phyloP scores from a whole-genome alignment of 1,140 invertebrate species.

The Saccostrea echinata region DNA sequence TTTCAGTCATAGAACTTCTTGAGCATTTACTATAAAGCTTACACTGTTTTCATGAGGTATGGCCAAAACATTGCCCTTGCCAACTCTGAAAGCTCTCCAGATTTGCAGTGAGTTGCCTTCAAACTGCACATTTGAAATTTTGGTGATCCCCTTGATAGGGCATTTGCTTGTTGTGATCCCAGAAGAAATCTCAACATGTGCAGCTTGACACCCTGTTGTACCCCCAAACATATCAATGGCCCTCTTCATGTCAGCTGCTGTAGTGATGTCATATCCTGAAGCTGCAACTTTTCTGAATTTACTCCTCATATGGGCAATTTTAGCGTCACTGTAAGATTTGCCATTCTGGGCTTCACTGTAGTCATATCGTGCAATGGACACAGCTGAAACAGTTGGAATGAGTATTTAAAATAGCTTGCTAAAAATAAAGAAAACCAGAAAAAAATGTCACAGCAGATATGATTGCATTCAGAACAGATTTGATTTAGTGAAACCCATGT shows the following conservation, averaged over 20 bases:
- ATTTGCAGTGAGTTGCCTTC: neutral
- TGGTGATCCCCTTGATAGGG: no score
- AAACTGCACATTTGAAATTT: slow-evolving; percentile 39
- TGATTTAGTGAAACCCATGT: no score
- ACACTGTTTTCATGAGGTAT: neutral
- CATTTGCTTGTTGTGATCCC: neutral
- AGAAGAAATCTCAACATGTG: neutral
- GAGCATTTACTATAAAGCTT: neutral
- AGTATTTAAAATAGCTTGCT: no score
- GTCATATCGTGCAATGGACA: slow-evolving; percentile 38
- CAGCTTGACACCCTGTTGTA: slow-evolving; percentile 27
- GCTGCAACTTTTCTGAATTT: no score
- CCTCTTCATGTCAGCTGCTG: no score
- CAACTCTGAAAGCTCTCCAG: slow-evolving; percentile 23
- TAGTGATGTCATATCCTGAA: no score
- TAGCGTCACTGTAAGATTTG: slow-evolving; percentile 49
- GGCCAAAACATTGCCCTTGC: neutral
- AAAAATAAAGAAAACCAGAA: no score
- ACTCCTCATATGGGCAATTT: slow-evolving; percentile 50
- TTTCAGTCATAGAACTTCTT: neutral
- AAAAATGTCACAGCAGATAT: no score
- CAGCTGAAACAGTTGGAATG: slow-evolving; percentile 40
- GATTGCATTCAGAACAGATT: no score
- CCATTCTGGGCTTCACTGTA: slow-evolving; percentile 44
- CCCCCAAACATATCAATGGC: neutral